These are phyloP conservation scores for Sylvietta virens DNA, from an alignment of 2,113 vertebrate genomes.

Conservation along the genomic window DNA sequence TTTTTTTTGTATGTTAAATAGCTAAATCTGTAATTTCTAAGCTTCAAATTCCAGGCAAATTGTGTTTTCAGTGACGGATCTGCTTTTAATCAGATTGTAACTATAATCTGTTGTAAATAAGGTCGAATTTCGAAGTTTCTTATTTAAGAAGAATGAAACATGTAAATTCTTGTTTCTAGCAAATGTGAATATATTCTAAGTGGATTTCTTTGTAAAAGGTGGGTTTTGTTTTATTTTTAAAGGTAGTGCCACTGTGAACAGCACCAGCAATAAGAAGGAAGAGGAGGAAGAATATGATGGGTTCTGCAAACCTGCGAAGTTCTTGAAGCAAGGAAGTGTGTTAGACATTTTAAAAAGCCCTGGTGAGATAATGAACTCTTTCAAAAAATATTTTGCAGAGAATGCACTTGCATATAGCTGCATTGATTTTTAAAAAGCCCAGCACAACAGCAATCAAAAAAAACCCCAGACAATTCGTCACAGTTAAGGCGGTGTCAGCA, in stretches of 20 bases:
- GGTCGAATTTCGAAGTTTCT: neutral
- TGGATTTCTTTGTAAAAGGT: neutral
- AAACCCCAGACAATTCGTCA: neutral
- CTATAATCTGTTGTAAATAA: neutral
- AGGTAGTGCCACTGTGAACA: conserved; percentile 57
- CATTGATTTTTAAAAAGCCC: neutral
- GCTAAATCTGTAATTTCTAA: neutral
- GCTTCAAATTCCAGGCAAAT: neutral
- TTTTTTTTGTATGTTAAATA: neutral
- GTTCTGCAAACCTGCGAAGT: conserved; percentile 83
- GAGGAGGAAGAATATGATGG: conserved; percentile 78
- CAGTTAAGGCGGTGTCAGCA: neutral
- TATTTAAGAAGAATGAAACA: neutral
- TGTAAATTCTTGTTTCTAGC: neutral
- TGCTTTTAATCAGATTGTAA: neutral
- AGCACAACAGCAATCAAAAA: neutral
- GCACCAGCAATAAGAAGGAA: conserved; percentile 66
- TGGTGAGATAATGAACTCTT: conserved; percentile 72
- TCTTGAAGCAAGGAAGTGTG: conserved; percentile 92
- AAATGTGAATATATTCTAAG: neutral
- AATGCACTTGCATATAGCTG: neutral
- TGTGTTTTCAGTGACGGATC: neutral
- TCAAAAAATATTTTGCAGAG: neutral
- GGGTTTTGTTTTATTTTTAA: neutral
- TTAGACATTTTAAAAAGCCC: conserved; percentile 89